These are phyloP conservation scores for Seira sanloemensis DNA, from an alignment of 2,888 invertebrate genomes.

Conservation along the genomic window DNA sequence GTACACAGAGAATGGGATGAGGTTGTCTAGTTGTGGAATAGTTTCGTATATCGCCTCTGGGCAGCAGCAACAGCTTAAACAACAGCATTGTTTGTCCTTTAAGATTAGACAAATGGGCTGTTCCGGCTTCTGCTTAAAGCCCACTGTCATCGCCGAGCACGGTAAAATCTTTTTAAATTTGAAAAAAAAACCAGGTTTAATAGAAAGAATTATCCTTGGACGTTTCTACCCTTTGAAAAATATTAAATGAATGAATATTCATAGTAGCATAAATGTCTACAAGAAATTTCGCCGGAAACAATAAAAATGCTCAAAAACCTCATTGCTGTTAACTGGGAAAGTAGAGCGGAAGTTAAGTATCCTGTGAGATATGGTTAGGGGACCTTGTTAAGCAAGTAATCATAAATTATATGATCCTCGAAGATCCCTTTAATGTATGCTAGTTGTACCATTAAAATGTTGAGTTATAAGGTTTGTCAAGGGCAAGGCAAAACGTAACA, in stretches of 20 bases:
- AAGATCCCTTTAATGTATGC: too few species aligned
- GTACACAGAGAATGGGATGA: slow-evolving; percentile 63
- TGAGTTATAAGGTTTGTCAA: too few species aligned
- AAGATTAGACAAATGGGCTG: slow-evolving; percentile 66
- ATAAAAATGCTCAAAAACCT: not conserved
- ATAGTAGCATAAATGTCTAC: too few species aligned
- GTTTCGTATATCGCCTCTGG: slow-evolving; percentile 66
- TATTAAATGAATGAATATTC: too few species aligned
- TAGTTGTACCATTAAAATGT: too few species aligned
- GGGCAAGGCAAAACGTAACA: too few species aligned
- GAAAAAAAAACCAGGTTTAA: too few species aligned
- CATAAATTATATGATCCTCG: too few species aligned
- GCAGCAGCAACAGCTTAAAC: slow-evolving; percentile 65
- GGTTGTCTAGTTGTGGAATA: slow-evolving; percentile 63
- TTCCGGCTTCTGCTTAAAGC: slow-evolving; percentile 62
- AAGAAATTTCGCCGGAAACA: not conserved
- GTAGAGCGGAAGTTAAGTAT: not conserved
- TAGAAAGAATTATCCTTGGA: too few species aligned
- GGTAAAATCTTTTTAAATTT: slow-evolving; percentile 51
- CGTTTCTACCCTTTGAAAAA: too few species aligned
- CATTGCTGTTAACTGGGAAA: not conserved
- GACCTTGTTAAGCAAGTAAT: too few species aligned
- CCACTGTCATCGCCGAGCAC: slow-evolving; percentile 66
- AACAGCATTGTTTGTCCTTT: slow-evolving; percentile 67
- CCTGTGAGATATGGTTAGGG: not conserved